phyloP scores from a whole-genome alignment of 1,140 invertebrate genomes.

The Drosophila prosaltans region DNA sequence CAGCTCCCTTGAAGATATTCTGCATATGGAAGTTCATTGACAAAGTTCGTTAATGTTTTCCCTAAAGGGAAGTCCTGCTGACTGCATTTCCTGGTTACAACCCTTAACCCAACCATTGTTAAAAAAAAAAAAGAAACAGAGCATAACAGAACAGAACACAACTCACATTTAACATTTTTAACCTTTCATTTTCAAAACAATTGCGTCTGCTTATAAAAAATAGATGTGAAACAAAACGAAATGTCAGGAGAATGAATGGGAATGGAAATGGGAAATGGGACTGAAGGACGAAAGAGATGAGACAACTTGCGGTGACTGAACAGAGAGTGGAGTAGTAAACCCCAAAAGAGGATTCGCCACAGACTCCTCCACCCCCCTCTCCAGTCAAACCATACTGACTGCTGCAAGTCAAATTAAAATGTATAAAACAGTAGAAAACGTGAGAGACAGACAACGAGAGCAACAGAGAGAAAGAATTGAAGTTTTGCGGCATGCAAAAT shows the following conservation, averaged over 20 bases:
- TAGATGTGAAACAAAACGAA: slow-evolving; percentile 71
- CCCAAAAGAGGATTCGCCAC: slow-evolving; percentile 34
- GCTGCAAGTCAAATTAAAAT: slow-evolving; percentile 73
- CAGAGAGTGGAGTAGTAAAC: slow-evolving; percentile 21
- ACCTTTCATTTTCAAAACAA: slow-evolving; percentile 81
- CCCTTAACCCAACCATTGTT: slow-evolving; percentile 20
- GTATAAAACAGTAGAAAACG: slow-evolving; percentile 67
- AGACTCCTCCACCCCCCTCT: slow-evolving; percentile 15
- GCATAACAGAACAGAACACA: slow-evolving; percentile 37
- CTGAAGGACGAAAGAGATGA: slow-evolving; percentile 12
- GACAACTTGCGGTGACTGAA: slow-evolving; percentile 45
- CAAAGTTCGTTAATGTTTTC: slow-evolving; percentile 59
- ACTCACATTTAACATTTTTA: slow-evolving; percentile 78
- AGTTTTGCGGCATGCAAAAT: slow-evolving; percentile 62
- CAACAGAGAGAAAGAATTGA: slow-evolving; percentile 30
- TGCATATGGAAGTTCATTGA: slow-evolving; percentile 69
- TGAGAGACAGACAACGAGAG: not conserved
- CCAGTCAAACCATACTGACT: not conserved
- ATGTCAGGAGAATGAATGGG: slow-evolving; percentile 40
- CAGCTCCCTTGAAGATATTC: not conserved
- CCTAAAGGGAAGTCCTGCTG: slow-evolving; percentile 43
- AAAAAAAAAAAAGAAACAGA: slow-evolving; percentile 33
- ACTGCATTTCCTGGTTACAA: slow-evolving; percentile 68
- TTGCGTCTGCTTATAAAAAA: slow-evolving; percentile 81
- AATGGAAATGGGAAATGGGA: slow-evolving; percentile 8